These are phyloP conservation scores for Calidris pygmaea DNA, from an alignment of 2,113 vertebrate genomes.

Conservation along the genomic window DNA sequence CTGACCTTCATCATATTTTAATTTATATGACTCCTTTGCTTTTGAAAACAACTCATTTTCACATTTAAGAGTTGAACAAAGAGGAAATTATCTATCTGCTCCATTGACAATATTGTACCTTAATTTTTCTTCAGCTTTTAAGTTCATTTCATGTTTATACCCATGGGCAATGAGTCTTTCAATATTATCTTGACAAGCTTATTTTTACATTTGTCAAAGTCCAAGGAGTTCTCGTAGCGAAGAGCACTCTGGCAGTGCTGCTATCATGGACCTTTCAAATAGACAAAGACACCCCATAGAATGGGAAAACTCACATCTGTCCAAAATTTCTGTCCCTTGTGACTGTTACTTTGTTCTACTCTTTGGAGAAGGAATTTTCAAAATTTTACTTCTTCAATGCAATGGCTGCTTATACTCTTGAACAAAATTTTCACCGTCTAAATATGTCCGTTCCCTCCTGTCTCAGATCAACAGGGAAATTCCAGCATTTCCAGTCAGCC, in stretches of 20 bases:
- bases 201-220: neutral
- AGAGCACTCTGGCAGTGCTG: conserved; percentile 7
- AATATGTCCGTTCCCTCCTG: neutral
- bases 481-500: neutral
- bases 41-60: neutral
- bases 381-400: conserved; percentile 10
- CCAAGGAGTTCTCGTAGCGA: neutral
- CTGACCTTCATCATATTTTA: neutral
- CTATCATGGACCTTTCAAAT: conserved; percentile 10
- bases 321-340: neutral
- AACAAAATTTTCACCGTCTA: conserved; percentile 2
- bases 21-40: neutral
- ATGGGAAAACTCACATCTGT: conserved; percentile 7
- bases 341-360: neutral
- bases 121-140: neutral
- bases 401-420: neutral
- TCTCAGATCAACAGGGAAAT: neutral
- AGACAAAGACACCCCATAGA: neutral
- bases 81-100: neutral
- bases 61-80: neutral
- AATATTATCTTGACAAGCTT: conserved; percentile 45
- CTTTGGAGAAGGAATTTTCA: neutral
- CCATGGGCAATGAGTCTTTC: neutral
- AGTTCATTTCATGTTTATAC: neutral
- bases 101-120: neutral